These are phyloP conservation scores for Ardeotis arabs DNA, from an alignment of 2,113 vertebrate species.

Conservation along the genomic window DNA sequence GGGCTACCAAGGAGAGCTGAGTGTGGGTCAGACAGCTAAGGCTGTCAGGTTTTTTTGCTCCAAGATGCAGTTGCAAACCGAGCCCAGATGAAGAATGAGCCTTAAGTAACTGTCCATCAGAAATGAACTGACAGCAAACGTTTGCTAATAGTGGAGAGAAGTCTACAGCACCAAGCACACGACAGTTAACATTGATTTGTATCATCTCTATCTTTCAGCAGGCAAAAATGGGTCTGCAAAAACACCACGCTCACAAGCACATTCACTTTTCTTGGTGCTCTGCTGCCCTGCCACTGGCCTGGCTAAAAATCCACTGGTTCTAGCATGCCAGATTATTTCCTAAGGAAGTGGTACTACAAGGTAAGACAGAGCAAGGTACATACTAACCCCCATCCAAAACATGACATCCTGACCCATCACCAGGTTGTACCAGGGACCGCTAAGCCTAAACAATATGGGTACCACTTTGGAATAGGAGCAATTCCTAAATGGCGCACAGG, in stretches of 20 bases:
- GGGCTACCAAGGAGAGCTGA: not conserved
- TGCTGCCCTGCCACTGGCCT: not conserved
- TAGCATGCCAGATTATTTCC: not conserved
- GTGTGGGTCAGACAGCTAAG: not conserved
- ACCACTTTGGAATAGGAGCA: accelerated
- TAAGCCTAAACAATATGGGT: not conserved
- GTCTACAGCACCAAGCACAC: not conserved
- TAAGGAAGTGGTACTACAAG: not conserved
- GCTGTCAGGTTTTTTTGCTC: not conserved
- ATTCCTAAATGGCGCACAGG: accelerated
- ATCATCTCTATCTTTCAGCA: not conserved
- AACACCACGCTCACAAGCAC: accelerated
- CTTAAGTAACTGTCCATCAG: not conserved
- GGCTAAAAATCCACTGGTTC: not conserved
- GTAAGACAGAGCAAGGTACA: not conserved
- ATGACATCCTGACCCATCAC: not conserved
- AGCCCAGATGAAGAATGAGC: not conserved
- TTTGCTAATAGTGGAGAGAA: not conserved
- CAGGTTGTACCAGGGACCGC: not conserved
- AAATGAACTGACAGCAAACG: not conserved
- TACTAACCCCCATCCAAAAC: not conserved
- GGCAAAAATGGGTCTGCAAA: not conserved
- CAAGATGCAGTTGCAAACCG: not conserved
- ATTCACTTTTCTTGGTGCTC: not conserved
- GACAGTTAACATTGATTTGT: not conserved